These are phyloP conservation scores for Zaprionus bogoriensis DNA, from an alignment of 2,888 invertebrate species.

Conservation along the genomic window DNA sequence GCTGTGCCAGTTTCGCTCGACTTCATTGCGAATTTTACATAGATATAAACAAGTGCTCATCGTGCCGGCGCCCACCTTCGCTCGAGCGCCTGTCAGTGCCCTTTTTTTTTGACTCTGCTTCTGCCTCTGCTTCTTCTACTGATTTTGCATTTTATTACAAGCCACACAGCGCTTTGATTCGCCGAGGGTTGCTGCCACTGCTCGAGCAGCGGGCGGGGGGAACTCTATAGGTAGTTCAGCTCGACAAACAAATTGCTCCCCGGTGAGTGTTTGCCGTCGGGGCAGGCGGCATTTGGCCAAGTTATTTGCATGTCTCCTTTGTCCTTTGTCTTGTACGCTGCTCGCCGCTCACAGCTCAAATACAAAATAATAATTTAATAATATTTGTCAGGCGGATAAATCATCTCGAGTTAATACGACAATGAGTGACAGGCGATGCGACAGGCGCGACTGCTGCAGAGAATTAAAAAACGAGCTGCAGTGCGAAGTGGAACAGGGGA, in stretches of 20 bases:
- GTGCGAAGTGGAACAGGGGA: no score
- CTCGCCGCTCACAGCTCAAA: constrained; percentile 36
- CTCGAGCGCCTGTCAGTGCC: background rate
- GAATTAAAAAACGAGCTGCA: constrained; percentile 4
- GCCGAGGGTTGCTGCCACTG: constrained; percentile 42
- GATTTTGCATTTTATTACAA: constrained; percentile 69
- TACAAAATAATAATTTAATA: constrained; percentile 80
- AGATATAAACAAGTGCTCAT: constrained; percentile 72
- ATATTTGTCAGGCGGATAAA: constrained; percentile 80
- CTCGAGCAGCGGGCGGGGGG: background rate
- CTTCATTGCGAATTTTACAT: constrained; percentile 70
- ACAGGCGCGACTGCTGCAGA: background rate
- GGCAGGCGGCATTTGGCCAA: constrained; percentile 48
- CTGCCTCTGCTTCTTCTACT: constrained; percentile 22
- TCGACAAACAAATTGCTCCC: constrained; percentile 77
- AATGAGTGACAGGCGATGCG: constrained; percentile 53
- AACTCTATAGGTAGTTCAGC: constrained; percentile 42
- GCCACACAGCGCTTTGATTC: constrained; percentile 55
- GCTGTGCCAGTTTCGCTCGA: constrained; percentile 52
- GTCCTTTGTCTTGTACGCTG: constrained; percentile 44
- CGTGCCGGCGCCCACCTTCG: constrained; percentile 67
- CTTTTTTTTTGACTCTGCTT: constrained; percentile 14
- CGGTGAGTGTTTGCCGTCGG: constrained; percentile 63
- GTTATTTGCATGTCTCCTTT: constrained; percentile 74
- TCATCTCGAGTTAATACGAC: constrained; percentile 78